Evolutionary conservation across 1,140 invertebrate species (phyloP).

Genomic region (Bombus consobrinus): DNA sequence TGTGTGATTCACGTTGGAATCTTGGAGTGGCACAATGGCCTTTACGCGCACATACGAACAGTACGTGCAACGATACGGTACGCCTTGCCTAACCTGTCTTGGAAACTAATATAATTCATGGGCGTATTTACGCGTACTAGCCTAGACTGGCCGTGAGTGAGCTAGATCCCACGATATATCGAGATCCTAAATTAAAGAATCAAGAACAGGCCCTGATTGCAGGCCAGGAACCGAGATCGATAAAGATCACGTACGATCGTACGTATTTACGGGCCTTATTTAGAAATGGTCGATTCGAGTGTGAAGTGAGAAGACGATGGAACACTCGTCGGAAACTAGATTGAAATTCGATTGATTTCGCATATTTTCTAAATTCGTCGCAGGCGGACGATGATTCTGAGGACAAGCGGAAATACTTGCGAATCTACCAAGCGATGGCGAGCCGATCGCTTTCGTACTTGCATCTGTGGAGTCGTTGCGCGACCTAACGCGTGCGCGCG

Average conservation of each 20-base stretch:
- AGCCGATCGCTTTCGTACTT: conserved; percentile 12
- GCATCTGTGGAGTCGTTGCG: not conserved
- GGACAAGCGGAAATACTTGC: not conserved
- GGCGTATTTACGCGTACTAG: not conserved
- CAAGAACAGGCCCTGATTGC: not conserved
- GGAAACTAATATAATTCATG: conserved; percentile 26
- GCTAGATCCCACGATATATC: not conserved
- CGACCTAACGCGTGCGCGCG: no score
- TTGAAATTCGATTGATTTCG: not conserved
- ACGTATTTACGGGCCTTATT: not conserved
- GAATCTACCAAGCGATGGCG: not conserved
- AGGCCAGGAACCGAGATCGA: not conserved
- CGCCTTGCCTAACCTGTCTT: not conserved
- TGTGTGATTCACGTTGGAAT: conserved; percentile 68
- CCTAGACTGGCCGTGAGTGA: not conserved
- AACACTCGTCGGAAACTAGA: not conserved
- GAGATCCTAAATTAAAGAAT: not conserved
- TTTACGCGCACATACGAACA: conserved; percentile 49
- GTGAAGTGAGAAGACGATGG: no score
- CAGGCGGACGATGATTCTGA: not conserved
- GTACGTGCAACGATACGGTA: not conserved
- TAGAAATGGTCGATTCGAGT: not conserved
- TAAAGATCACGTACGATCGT: no score
- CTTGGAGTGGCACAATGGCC: conserved; percentile 68
- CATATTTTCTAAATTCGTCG: not conserved